Evolutionary conservation across 2,113 vertebrate genomes (phyloP), one percentile per base, ranked within the genome.

Genomic region (Ramphastos sulfuratus): DNA sequence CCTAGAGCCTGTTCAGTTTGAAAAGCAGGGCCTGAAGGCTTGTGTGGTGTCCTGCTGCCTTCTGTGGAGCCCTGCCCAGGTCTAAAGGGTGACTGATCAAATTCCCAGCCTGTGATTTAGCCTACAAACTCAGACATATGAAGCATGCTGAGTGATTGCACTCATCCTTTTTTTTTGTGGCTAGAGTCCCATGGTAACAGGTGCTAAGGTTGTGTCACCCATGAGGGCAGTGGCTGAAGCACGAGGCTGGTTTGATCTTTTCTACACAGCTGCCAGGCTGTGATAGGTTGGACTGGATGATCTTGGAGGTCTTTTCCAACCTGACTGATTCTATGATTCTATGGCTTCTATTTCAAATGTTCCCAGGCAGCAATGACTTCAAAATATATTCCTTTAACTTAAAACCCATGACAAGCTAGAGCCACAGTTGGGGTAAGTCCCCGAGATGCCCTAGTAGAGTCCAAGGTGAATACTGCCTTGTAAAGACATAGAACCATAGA

Each of bases 41-140:
- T 37, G 3, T 2, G 11, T 0, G 1, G 5, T 5, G 35, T 69
- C 66, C 50, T 6, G 0, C 21, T 56, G 67, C 1, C 21, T 46
- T 6, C 59, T 15, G 10, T 2, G 54, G 42, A 6, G 52, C 33
- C 16, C 28, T 48, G 52, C 21, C 39, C 6, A 1, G 16, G 4
- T 48, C n/a, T 73, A 70, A 54, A 71, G 46, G 44, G 44, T 2
- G 28, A 15, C 59, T 27, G 20, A 35, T 73, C 52, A 7, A 11
- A 69, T 59, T 55, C 64, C 42, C 80, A 52, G 52, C 0, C 0
- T 20, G 55, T 8, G 56, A 42, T 55, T 23, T 2, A 14, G 56
- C 46, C 54, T 20, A 54, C 21, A n/a, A 21, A 23, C 4, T 39
- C 33, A 70, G 63, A 80, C 55, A 1, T 5, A 11, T 0, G 60